A percentile compares a stretch with the other conserved stretches of the same genome.
phyloP scores from a whole-genome alignment of 2,888 invertebrate species.

The Aphelenchoides bicaudatus region DNA sequence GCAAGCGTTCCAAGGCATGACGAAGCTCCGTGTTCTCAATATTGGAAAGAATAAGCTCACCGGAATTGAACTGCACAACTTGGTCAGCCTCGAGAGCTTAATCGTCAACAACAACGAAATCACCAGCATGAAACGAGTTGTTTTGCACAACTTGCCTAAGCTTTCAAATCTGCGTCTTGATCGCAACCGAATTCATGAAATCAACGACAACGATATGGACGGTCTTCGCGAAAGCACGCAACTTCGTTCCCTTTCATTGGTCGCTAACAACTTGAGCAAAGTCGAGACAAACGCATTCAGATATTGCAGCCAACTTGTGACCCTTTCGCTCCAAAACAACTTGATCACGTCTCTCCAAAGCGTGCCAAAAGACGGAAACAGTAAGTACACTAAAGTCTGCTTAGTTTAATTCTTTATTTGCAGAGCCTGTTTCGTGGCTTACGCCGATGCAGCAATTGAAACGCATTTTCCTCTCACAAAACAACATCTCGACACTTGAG shows the following conservation, averaged over 20 bases:
- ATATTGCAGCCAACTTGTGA: constrained; percentile 36
- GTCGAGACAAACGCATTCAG: constrained; percentile 37
- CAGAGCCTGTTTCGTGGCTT: constrained; percentile 16
- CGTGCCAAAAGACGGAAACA: constrained; percentile 16
- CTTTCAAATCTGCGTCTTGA: constrained; percentile 44
- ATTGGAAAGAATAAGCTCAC: constrained; percentile 61
- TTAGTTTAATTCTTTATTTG: no score
- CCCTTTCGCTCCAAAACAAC: constrained; percentile 62
- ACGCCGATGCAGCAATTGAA: constrained; percentile 59
- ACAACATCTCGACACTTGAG: constrained; percentile 56
- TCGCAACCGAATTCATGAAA: constrained; percentile 38
- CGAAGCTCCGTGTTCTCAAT: constrained; percentile 58
- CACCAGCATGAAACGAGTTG: constrained; percentile 34
- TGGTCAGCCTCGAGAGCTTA: constrained; percentile 45
- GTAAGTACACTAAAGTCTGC: constrained; percentile 5
- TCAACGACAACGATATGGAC: constrained; percentile 46
- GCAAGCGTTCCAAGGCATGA: constrained; percentile 44
- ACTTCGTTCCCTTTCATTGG: constrained; percentile 54
- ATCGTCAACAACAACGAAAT: constrained; percentile 56
- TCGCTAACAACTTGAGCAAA: constrained; percentile 38
- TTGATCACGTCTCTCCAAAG: constrained; percentile 54
- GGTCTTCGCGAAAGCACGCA: constrained; percentile 42
- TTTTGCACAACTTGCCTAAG: constrained; percentile 40
- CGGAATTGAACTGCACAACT: constrained; percentile 28
- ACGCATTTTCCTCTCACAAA: constrained; percentile 63